Conservation (phyloP, 2,797 vertebrate genomes). For the Halcyon leucocephala region DNA sequence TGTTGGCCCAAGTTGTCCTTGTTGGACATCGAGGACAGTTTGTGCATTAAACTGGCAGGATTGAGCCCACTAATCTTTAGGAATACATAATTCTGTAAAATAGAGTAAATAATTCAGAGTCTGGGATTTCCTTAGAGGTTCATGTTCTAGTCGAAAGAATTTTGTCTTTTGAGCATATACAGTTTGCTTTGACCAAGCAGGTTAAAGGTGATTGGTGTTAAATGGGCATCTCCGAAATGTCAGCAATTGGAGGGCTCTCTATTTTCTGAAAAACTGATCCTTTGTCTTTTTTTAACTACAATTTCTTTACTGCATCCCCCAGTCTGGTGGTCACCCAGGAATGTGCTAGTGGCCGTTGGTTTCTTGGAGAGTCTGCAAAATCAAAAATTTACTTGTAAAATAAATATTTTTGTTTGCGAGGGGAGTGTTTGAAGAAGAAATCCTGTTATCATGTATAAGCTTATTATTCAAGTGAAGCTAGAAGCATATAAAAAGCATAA, state of each 20-base stretch:
- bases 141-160: neutral
- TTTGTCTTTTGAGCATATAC: rapidly evolving
- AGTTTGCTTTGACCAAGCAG: neutral
- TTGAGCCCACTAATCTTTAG: neutral
- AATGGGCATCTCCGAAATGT: neutral
- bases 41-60: neutral
- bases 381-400: neutral
- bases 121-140: neutral
- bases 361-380: neutral
- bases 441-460: neutral
- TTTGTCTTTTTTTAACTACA: neutral
- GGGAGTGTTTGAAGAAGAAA: neutral
- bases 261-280: neutral
- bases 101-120: neutral
- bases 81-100: neutral
- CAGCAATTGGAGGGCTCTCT: neutral
- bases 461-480: neutral
- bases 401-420: neutral
- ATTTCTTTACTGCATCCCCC: neutral
- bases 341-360: neutral
- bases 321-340: rapidly evolving
- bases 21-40: neutral
- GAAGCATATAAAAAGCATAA: neutral
- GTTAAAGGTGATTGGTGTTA: neutral
- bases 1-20: neutral